Percentiles rank a stretch among this genome's conserved stretches.
phyloP scores from a whole-genome alignment of 2,797 vertebrate genomes.

The Notolepis coatsorum region DNA sequence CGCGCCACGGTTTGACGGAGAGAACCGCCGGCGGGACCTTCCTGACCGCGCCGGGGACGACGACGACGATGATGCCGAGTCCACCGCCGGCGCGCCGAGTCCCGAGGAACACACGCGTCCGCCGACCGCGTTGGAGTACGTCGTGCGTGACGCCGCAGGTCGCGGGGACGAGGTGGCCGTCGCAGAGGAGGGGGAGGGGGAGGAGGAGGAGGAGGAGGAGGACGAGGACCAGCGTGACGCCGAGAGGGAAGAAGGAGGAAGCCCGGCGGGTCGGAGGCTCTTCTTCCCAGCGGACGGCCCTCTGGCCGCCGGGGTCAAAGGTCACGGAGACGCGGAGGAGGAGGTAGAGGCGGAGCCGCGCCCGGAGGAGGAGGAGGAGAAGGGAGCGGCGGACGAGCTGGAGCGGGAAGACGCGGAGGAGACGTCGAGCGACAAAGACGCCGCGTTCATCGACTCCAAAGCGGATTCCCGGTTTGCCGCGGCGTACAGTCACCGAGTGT shows the following conservation, averaged over 20 bases:
- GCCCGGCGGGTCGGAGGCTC: background rate
- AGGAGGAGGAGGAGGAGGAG: background rate
- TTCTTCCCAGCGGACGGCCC: too few relatives aligned
- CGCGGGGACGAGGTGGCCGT: background rate
- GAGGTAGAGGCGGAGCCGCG: background rate
- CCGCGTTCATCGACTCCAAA: slow-evolving; percentile 58
- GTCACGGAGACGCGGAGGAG: background rate
- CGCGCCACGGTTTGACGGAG: too few relatives aligned
- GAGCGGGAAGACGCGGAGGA: slow-evolving; percentile 24
- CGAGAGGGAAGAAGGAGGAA: background rate
- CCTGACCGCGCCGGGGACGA: too few relatives aligned
- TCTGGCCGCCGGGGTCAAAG: background rate
- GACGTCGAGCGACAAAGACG: slow-evolving; percentile 38
- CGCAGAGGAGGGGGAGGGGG: background rate
- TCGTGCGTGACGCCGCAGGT: background rate
- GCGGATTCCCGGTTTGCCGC: slow-evolving; percentile 16
- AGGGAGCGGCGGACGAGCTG: background rate
- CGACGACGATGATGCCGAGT: slow-evolving; percentile 7
- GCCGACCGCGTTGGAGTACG: background rate
- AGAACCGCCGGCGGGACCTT: too few relatives aligned
- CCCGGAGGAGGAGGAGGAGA: background rate
- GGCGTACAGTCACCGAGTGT: background rate
- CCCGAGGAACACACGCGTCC: background rate
- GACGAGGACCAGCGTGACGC: background rate
- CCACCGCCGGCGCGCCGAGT: background rate